Base-by-base conservation (phyloP, 2,113 vertebrate genomes). In the Larimichthys polyactis region DNA sequence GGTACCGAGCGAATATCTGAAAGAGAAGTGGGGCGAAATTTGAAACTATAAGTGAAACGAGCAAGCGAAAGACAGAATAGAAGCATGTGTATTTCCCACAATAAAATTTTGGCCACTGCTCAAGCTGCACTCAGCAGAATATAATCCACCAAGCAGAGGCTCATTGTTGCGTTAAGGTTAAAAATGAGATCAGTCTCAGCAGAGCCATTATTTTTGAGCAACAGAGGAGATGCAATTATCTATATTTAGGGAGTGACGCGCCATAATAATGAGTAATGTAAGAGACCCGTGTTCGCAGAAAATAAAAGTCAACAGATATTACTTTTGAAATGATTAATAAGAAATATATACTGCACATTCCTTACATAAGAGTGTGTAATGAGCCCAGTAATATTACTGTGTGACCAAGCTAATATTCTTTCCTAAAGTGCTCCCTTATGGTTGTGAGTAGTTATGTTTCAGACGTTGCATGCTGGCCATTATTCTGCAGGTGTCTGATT, bases 261-360 rank as follows among this genome's bases (percentile, higher is more conserved):
- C 68, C 36, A 17, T 78, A 85, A 88, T 72, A 84, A 81, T 87
- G 83, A 91, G 29, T 91, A 91, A 90, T 87, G 74, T 43, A 64
- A 75, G 32, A 85, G 84, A 79, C 58, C 62, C 27, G 11, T 75
- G 76, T 79, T 87, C 81, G 78, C 71, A 54, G 24, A 78, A 89
- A 87, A 80, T 88, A 84, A 86, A 87, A 90, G 79, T 87, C 75
- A 89, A 87, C 46, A 69, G 29, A 87, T 85, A 91, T 85, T 84
- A 84, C 78, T 81, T 90, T 80, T 84, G 66, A 89, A 86, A 87
- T 91, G 73, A 92, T 90, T 84, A 85, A 93, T 90, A 79, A 66
- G 71, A 76, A 84, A 87, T 81, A 62, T 48, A 70, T 65, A 57
- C 76, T 29, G 64, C 60, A 75, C 72, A 89, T 71, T 66, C 66